Percentiles rank a stretch among this genome's conserved stretches.
These are phyloP conservation scores for Nasonia giraulti DNA, from an alignment of 1,140 invertebrate genomes.

Conservation along the genomic window DNA sequence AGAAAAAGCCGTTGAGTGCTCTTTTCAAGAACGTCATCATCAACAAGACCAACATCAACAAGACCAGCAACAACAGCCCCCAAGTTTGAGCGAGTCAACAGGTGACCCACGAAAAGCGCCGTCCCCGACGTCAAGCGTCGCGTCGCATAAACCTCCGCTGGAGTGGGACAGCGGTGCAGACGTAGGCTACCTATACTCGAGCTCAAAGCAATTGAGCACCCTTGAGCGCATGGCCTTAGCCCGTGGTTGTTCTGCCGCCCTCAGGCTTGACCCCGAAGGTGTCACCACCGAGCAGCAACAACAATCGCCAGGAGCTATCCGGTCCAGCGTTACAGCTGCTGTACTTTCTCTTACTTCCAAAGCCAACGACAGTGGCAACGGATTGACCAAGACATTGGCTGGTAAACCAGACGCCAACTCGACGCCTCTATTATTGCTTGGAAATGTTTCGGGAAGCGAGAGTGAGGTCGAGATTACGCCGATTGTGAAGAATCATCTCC, in stretches of 20 bases:
- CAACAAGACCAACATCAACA: neutral
- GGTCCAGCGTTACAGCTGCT: neutral
- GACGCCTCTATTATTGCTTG: slow-evolving; percentile 58
- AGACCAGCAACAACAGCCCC: neutral
- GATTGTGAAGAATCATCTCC: slow-evolving; percentile 65
- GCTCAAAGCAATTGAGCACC: slow-evolving; percentile 71
- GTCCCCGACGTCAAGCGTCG: slow-evolving; percentile 79
- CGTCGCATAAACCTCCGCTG: slow-evolving; percentile 79
- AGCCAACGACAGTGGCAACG: neutral
- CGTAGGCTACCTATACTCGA: slow-evolving; percentile 78
- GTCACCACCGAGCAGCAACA: slow-evolving; percentile 61
- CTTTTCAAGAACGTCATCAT: neutral
- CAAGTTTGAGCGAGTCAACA: neutral
- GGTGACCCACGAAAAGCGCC: slow-evolving; percentile 59
- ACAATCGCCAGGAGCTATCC: slow-evolving; percentile 19
- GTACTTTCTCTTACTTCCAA: slow-evolving; percentile 3
- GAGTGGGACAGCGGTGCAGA: slow-evolving; percentile 87
- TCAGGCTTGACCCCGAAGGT: slow-evolving; percentile 72
- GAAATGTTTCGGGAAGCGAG: slow-evolving; percentile 63
- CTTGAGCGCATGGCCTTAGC: slow-evolving; percentile 77
- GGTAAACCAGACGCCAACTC: slow-evolving; percentile 66
- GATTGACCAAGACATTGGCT: neutral
- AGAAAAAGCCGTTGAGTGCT: neutral
- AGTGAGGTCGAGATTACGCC: slow-evolving; percentile 72
- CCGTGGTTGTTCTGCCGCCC: slow-evolving; percentile 65